A percentile compares a stretch with the other conserved stretches of the same genome.
Conservation (phyloP, 2,797 vertebrate species). For the Pangasius sanitwongsei region DNA sequence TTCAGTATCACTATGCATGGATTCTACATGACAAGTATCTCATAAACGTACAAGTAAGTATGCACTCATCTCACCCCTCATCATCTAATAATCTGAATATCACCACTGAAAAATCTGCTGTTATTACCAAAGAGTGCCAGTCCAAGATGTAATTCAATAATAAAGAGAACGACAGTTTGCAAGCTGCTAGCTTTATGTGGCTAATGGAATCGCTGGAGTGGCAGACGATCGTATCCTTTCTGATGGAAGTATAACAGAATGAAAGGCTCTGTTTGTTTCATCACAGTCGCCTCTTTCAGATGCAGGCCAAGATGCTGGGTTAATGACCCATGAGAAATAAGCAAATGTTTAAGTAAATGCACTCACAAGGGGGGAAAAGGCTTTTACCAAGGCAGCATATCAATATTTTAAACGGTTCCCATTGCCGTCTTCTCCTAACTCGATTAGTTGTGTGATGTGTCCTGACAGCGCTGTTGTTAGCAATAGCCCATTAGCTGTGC, state of each 20-base stretch:
- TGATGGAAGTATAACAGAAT: constrained; percentile 71
- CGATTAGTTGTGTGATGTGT: constrained; percentile 97
- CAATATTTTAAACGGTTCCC: constrained; percentile 99
- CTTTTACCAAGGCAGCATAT: constrained; percentile 95
- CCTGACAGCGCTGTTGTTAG: constrained; percentile 97
- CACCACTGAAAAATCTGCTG: constrained; percentile 70
- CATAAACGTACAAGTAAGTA: constrained; percentile 62
- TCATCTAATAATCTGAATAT: constrained; percentile 70
- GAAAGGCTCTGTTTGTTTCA: constrained; percentile 87
- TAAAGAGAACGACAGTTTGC: constrained; percentile 74
- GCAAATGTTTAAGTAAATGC: constrained; percentile 97
- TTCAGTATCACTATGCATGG: constrained; percentile 64
- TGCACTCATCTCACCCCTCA: constrained; percentile 64
- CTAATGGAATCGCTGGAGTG: constrained; percentile 70
- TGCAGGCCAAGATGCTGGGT: constrained; percentile 84
- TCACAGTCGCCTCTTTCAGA: constrained; percentile 84
- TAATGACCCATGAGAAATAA: constrained; percentile 99
- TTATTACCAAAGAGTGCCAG: constrained; percentile 72
- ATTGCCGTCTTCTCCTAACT: constrained; percentile 88
- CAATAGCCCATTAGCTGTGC: constrained; percentile 98
- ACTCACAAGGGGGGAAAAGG: constrained; percentile 79
- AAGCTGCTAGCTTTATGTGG: constrained; percentile 62
- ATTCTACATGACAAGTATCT: constrained; percentile 67
- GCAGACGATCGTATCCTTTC: constrained; percentile 64
- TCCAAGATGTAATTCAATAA: constrained; percentile 77